These are phyloP conservation scores for Prostheceraeus crozeri DNA, from an alignment of 2,888 invertebrate genomes.

Conservation along the genomic window DNA sequence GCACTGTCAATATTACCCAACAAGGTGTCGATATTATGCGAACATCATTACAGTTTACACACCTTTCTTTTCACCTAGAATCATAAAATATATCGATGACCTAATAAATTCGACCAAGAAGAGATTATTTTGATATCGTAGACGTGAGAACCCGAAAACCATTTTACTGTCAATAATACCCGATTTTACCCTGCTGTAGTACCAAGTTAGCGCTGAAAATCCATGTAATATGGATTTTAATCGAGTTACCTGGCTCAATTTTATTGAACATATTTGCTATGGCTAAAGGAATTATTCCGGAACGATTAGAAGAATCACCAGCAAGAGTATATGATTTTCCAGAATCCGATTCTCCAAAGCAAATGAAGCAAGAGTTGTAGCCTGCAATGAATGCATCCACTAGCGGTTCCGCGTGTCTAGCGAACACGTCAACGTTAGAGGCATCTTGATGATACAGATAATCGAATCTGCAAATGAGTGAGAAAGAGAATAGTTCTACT, in stretches of 20 bases:
- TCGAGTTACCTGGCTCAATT: conserved; percentile 45
- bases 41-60: too few species aligned
- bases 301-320: conserved; percentile 46
- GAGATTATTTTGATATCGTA: too few species aligned
- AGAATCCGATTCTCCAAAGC: conserved; percentile 50
- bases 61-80: too few species aligned
- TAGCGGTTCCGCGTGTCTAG: conserved; percentile 46
- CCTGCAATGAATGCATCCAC: conserved; percentile 50
- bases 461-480: conserved; percentile 46
- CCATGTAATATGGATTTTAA: too few species aligned
- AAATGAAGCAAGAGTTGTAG: conserved; percentile 49
- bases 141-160: too few species aligned
- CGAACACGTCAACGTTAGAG: conserved; percentile 47
- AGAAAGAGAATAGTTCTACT: neutral
- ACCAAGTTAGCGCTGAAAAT: too few species aligned
- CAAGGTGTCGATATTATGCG: too few species aligned
- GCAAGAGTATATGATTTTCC: conserved; percentile 51
- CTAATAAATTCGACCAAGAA: too few species aligned
- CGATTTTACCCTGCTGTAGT: too few species aligned
- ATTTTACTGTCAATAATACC: too few species aligned
- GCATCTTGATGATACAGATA: conserved; percentile 45
- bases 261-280: conserved; percentile 49
- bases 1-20: too few species aligned
- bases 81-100: too few species aligned
- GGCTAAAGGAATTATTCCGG: conserved; percentile 48